Evolutionary conservation across 2,888 invertebrate genomes (phyloP), one percentile per base, ranked within the genome.

Genomic region (Mythimna albipuncta): DNA sequence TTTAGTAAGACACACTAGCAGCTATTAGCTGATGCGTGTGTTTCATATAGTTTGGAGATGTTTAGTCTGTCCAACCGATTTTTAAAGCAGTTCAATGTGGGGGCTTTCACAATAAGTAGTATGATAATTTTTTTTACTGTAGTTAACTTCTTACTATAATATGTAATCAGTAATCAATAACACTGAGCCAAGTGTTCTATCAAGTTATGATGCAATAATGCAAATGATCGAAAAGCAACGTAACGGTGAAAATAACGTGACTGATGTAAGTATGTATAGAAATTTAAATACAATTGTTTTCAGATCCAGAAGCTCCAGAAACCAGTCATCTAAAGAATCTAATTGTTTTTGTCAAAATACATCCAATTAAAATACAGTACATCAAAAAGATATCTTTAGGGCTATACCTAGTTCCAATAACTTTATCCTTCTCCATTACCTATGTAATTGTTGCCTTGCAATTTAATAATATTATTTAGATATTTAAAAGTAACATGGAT

Each of bases 291-390:
- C 19, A 52, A n/a, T 52, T n/a, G 10, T 50, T 74, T 82, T 57
- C 74, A 85, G 85, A 66, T 38, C 59, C 69, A 16, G 54, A 69
- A 26, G 77, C 75, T 6, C 77, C 63, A 11, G 64, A 75, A 76
- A 69, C 77, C 10, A 55, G 1, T 1, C 19, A 1, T 11, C 7
- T 76, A 0, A 64, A 47, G 35, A 50, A 69, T 50, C 41, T 76
- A 1, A 59, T 55, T 5, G 2, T 64, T 52, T 55, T 77, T 2
- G 16, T 69, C 9, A 63, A 77, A 64, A 64, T 69, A 55, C 64
- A 69, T 77, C 75, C 77, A 6, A 55, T 77, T 3, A 63, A 50
- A 50, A 61, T 76, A 59, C 47, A 77, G 11, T 77, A 44, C 16
- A 69, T 52, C 3, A 41, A 59, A 6, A 69, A 75, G 52, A 32